Evolutionary conservation across 2,113 vertebrate species (phyloP).

Genomic region (Circaetus cinerascens): DNA sequence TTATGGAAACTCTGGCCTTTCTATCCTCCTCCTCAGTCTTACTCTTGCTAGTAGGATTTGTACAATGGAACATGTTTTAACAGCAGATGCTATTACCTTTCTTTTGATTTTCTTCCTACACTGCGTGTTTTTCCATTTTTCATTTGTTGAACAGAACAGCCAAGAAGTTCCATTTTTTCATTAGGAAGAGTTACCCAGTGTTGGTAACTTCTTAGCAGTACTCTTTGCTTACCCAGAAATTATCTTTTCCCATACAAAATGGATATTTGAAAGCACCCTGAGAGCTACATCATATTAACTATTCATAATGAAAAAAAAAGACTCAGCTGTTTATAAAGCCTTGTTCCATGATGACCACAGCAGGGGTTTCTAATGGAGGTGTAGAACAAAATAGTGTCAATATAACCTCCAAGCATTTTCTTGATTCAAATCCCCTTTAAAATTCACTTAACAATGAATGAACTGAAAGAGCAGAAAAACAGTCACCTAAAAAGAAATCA

Average conservation of each 20-base stretch:
- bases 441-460: not conserved
- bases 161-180: not conserved
- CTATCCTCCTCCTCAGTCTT: not conserved
- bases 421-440: not conserved
- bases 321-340: not conserved
- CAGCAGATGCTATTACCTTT: not conserved
- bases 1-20: not conserved
- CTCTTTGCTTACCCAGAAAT: not conserved
- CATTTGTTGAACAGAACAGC: not conserved
- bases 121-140: not conserved
- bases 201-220: not conserved
- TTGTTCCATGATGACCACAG: not conserved
- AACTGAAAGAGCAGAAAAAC: not conserved
- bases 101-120: not conserved
- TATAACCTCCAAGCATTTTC: not conserved
- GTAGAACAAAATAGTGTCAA: not conserved
- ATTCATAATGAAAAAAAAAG: not conserved
- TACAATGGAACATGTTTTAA: not conserved
- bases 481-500: not conserved
- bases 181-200: not conserved
- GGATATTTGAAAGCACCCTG: not conserved
- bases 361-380: not conserved
- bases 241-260: not conserved
- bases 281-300: not conserved
- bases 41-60: not conserved